Evolutionary conservation across 2,888 invertebrate species (phyloP), one percentile per base, ranked within the genome.

Genomic region (Leptinotarsa juncta): DNA sequence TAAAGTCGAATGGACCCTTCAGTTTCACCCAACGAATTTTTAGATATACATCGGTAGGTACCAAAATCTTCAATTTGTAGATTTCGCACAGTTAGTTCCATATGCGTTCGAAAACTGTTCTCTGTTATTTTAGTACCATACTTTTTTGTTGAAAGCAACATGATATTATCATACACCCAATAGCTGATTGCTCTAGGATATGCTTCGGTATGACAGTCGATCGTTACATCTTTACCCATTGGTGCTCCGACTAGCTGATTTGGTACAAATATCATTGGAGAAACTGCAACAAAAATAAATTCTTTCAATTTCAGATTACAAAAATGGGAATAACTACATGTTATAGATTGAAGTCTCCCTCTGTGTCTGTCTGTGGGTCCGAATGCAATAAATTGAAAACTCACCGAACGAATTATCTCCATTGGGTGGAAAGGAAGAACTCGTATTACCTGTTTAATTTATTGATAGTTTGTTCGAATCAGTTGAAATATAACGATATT

Each of bases 241-340:
- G 96, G 96, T 49, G 96, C 96, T 2, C 97, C 96, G 78, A 97
- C 96, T 88, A 97, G 90, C 90, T 97, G 96, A 90, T 96, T 97
- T 72, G 96, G 96, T 80, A 97, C 96, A 94, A 95, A 96, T 86
- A 97, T 96, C 95, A 96, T 96, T 69, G 97, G 97, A 0, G 95
- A 94, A 90, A 97, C 97, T 97, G 90, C 32, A 90, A 89, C 75
- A 79, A 81, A 75, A 65, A 42, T 42, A 42, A 32, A 10, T 42
- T 42, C 10, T 3, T 10, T 10, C 10, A 42, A 42, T 53, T 53
- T 53, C 53, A 18, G 18, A 53, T 53, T 10, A 18, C 5, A 18
- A 18, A 53, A 3, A 10, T 18, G 18, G 12, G 2, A 12, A 53
- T 7, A 3, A 42, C 10, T 42, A 42, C 42, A 42, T 42, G 10